phyloP scores from a whole-genome alignment of 2,888 invertebrate species.

The Scaptodrosophila latifasciaeformis region DNA sequence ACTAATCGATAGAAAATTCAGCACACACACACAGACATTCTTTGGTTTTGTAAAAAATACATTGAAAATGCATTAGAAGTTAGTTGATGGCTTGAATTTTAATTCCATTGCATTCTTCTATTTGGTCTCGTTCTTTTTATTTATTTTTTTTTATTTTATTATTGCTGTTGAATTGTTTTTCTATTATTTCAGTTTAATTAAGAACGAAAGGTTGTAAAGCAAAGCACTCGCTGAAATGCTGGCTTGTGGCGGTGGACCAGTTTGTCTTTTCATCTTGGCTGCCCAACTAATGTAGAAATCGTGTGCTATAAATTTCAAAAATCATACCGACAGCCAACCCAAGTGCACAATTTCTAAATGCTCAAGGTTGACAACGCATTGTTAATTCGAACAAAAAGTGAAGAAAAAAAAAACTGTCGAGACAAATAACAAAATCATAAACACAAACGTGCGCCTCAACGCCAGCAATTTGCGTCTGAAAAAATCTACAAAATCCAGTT shows the following conservation, averaged over 20 bases:
- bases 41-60: constrained; percentile 49
- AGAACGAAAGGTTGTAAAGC: constrained; percentile 36
- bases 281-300: constrained; percentile 61
- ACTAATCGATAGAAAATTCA: constrained; percentile 61
- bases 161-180: constrained; percentile 19
- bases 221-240: too few species aligned
- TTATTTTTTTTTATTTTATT: not conserved
- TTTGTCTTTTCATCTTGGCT: constrained; percentile 2
- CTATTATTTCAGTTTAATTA: constrained; percentile 42
- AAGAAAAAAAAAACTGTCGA: too few species aligned
- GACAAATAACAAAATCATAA: too few species aligned
- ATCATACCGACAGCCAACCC: constrained; percentile 46
- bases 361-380: constrained; percentile 52
- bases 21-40: too few species aligned
- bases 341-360: constrained; percentile 57
- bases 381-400: too few species aligned
- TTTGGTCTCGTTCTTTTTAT: not conserved
- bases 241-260: too few species aligned
- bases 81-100: constrained; percentile 49
- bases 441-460: not conserved
- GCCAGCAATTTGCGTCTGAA: constrained; percentile 9
- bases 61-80: constrained; percentile 66
- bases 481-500: too few species aligned
- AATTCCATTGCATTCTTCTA: constrained; percentile 30
- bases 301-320: constrained; percentile 63